Percentiles rank a stretch among this genome's conserved stretches.
These are phyloP conservation scores for Andrena minutula DNA, from an alignment of 2,888 invertebrate species.

Conservation along the genomic window DNA sequence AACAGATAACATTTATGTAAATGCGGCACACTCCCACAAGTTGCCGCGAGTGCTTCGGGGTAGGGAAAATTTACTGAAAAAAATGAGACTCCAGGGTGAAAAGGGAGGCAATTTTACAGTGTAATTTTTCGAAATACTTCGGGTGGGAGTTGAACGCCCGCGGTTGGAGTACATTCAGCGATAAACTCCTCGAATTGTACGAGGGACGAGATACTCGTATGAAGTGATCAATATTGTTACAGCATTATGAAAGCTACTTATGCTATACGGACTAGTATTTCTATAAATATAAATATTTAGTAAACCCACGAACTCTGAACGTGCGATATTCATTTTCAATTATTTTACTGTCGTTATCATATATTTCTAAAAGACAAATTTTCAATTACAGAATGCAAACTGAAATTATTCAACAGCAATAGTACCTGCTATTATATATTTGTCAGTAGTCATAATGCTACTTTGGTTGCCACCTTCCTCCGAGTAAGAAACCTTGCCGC, in stretches of 20 bases:
- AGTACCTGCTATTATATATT: too few relatives aligned
- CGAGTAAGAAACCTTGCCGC: neutral
- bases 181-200: neutral
- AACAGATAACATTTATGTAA: slow-evolving; percentile 43
- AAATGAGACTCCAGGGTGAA: neutral
- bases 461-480: neutral
- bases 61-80: slow-evolving; percentile 27
- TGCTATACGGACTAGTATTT: too few relatives aligned
- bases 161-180: neutral
- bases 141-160: neutral
- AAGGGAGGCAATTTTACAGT: slow-evolving; percentile 19
- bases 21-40: slow-evolving; percentile 14
- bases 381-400: too few relatives aligned
- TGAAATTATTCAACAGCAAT: too few relatives aligned
- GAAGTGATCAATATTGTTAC: neutral
- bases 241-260: too few relatives aligned
- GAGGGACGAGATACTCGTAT: neutral
- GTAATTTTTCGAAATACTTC: slow-evolving; percentile 8
- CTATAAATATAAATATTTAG: too few relatives aligned
- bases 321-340: too few relatives aligned
- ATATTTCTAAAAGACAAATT: too few relatives aligned
- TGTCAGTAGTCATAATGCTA: neutral
- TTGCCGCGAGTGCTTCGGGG: neutral
- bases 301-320: too few relatives aligned
- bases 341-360: too few relatives aligned